Evolutionary conservation across 2,888 invertebrate species (phyloP), one percentile per base, ranked within the genome.

Genomic region (Zaprionus bogoriensis): DNA sequence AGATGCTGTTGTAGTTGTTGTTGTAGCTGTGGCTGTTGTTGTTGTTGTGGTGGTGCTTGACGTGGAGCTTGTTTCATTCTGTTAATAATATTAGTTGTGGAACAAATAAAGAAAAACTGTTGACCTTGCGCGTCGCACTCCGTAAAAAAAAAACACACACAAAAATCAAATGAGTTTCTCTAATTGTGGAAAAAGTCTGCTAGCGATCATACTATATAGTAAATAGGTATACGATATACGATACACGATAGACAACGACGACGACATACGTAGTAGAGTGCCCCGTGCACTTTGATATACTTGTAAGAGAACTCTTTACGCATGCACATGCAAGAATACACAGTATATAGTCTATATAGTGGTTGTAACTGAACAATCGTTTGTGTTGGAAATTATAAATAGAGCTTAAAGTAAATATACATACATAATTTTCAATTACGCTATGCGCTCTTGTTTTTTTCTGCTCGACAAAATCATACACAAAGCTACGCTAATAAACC

Each of bases 21-120:
- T 58, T 51, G 74, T 60, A 32, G 69, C 63, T 65, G 74, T 60
- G 32, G 69, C 63, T 65, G 71, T 20, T 67, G 67, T 27, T 61
- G 72, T 54, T 53, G 68, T 66, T 90, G 59, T 59, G 39, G 66
- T 67, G 59, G 69, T 69, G 64, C 73, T 63, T 70, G 87, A 44
- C 58, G 78, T 77, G 77, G 74, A 68, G 83, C 87, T 76, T 85
- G 88, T 87, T 78, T 89, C 89, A 81, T 85, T 89, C 90, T 90
- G 90, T 89, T 90, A 89, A 89, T 89, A 87, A 89, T 88, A 88
- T 89, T 85, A 85, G 88, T 87, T 88, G 74, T 71, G 81, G 84
- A 84, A 83, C 87, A 80, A 87, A 89, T 86, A 86, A 81, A 81
- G 61, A 73, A 65, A 68, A 53, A 27, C 41, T 66, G 42, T 73